A percentile compares a stretch with the other conserved stretches of the same genome.
phyloP scores from a whole-genome alignment of 2,888 invertebrate genomes.

The Heliconius ethilla region DNA sequence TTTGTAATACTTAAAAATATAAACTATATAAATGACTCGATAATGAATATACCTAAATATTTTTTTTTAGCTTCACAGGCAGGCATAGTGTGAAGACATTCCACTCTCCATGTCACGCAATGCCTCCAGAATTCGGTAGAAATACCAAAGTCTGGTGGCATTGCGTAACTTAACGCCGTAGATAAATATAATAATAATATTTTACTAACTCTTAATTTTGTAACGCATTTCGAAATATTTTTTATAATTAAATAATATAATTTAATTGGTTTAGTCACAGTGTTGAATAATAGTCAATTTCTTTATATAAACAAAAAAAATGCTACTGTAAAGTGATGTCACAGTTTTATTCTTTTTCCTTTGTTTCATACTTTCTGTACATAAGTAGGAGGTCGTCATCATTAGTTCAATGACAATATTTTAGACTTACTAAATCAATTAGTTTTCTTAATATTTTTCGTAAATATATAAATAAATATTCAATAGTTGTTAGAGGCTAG shows the following conservation, averaged over 20 bases:
- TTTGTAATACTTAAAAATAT: background rate
- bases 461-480: background rate
- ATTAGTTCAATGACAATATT: background rate
- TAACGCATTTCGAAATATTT: background rate
- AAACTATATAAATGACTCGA: background rate
- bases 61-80: no score
- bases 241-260: background rate
- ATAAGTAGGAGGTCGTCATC: no score
- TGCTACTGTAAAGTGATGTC: no score
- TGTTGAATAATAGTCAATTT: background rate
- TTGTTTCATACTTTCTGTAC: no score
- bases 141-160: background rate
- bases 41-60: no score
- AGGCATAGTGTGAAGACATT: background rate
- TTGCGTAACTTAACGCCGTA: no score
- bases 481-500: slow-evolving; percentile 47
- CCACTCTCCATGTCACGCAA: background rate
- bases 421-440: background rate
- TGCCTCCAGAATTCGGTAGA: no score
- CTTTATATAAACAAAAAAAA: background rate
- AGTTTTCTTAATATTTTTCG: background rate
- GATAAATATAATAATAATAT: no score
- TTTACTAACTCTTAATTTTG: no score
- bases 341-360: no score
- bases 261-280: background rate